Conservation (phyloP, 2,888 invertebrate species). For the Xanthorhoe designata region DNA sequence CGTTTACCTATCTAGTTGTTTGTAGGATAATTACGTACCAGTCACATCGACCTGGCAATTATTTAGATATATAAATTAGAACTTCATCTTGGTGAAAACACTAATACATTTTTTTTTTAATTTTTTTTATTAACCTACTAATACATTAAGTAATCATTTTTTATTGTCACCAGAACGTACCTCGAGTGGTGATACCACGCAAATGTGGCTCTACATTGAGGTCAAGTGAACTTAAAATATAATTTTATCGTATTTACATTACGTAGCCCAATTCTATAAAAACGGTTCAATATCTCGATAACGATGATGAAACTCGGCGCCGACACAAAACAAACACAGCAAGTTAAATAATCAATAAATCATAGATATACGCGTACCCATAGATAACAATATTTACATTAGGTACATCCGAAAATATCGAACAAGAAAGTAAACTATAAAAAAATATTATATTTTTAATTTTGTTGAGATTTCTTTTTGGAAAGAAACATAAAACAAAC, state of each 20-base stretch:
- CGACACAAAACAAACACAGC: constrained; percentile 57
- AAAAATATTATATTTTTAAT: background rate
- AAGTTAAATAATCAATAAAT: constrained; percentile 73
- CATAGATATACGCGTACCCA: constrained; percentile 54
- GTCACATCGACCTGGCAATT: background rate
- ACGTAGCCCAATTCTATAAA: constrained; percentile 24
- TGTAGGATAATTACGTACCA: background rate
- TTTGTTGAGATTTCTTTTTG: constrained; percentile 41
- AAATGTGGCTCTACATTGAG: background rate
- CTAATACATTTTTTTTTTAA: too few species aligned
- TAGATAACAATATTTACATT: constrained; percentile 70
- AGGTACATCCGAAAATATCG: constrained; percentile 64
- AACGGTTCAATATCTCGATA: constrained; percentile 32
- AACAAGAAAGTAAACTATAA: constrained; percentile 42
- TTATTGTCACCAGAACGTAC: background rate
- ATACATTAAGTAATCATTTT: too few species aligned
- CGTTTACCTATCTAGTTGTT: constrained; percentile 16
- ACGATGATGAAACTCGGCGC: constrained; percentile 52
- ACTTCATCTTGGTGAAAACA: too few species aligned
- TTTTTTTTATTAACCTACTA: too few species aligned
- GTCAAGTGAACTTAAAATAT: background rate
- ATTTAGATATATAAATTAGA: background rate
- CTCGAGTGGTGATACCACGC: background rate
- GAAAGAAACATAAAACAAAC: constrained; percentile 53
- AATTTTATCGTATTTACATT: background rate